phyloP scores from a whole-genome alignment of 1,140 invertebrate genomes.

The Lucilia cuprina region DNA sequence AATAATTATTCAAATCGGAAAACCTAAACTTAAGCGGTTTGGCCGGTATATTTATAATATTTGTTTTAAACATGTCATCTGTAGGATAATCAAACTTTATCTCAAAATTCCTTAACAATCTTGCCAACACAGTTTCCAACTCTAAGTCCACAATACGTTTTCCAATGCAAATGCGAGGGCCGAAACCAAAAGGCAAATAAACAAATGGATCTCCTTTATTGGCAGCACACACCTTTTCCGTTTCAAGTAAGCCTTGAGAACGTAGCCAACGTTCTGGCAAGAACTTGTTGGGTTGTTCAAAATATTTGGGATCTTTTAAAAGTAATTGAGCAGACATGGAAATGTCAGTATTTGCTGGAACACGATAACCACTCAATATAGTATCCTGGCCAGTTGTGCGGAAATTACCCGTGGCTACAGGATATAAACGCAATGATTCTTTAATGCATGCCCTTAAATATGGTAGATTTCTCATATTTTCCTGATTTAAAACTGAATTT shows the following conservation, averaged over 20 bases:
- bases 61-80: conserved; percentile 48
- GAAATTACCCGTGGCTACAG: conserved; percentile 63
- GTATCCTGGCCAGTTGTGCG: conserved; percentile 64
- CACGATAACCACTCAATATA: conserved; percentile 65
- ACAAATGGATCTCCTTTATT: conserved; percentile 67
- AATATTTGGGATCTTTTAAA: conserved; percentile 62
- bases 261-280: conserved; percentile 69
- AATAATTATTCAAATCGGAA: conserved; percentile 43
- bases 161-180: conserved; percentile 67
- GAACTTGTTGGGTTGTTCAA: conserved; percentile 64
- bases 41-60: conserved; percentile 53
- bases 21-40: conserved; percentile 58
- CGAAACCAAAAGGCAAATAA: conserved; percentile 72
- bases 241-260: background rate
- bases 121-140: conserved; percentile 66
- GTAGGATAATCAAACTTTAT: conserved; percentile 65
- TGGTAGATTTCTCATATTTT: conserved; percentile 65
- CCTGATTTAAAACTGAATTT: conserved; percentile 63
- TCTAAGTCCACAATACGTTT: conserved; percentile 77
- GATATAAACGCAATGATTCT: conserved; percentile 67
- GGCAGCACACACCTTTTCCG: conserved; percentile 36
- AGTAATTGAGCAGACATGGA: conserved; percentile 63
- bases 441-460: conserved; percentile 72
- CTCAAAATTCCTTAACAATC: conserved; percentile 68
- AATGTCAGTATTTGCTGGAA: conserved; percentile 67